Base-by-base conservation (phyloP, 2,888 invertebrate species). In the Leptopilina syphax region DNA sequence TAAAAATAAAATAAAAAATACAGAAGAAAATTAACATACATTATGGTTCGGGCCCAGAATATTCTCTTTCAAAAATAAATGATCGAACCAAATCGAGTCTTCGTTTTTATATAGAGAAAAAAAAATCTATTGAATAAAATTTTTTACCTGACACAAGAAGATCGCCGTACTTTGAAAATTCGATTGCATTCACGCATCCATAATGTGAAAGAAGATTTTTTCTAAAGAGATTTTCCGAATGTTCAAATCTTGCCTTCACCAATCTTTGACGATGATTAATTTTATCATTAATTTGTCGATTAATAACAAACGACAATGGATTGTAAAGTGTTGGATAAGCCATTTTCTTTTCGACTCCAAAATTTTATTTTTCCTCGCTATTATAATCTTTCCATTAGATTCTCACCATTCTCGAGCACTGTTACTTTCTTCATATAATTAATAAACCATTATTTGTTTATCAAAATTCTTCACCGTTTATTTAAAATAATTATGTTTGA, bases 151-250 rank as follows among this genome's bases (percentile, higher is more conserved):
- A 98, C 87, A 96, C 95, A 83, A 98, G 94, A 87, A 95, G 95
- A 92, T 96, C 95, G 87, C 98, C 98, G 93, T 97, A 96, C 86
- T 95, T 94, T 77, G 97, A 98, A 93, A 98, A 98, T 93, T 98
- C 98, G 87, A 98, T 96, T 83, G 98, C 98, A 94, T 98, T 98
- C 80, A 98, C 97, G 94, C 98, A 98, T 89, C 98, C 98, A 94
- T 95, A 98, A 94, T 98, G 98, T 85, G 97, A 96, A 85, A 95
- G 93, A 80, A 98, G 94, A 93, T 98, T 97, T 88, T 96, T 96
- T 87, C 96, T 95, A 92, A 95, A 97, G 65, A 98, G 94, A 93
- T 95, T 96, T 90, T 94, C 95, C 8, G 96, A 96, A 81, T 93
- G 93, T 79, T 93, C 93, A 83, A 96, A 93, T 83, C 96, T 94